Evolutionary conservation across 2,113 vertebrate species (phyloP), one percentile per base, ranked within the genome.

Genomic region (Cathartes aura): DNA sequence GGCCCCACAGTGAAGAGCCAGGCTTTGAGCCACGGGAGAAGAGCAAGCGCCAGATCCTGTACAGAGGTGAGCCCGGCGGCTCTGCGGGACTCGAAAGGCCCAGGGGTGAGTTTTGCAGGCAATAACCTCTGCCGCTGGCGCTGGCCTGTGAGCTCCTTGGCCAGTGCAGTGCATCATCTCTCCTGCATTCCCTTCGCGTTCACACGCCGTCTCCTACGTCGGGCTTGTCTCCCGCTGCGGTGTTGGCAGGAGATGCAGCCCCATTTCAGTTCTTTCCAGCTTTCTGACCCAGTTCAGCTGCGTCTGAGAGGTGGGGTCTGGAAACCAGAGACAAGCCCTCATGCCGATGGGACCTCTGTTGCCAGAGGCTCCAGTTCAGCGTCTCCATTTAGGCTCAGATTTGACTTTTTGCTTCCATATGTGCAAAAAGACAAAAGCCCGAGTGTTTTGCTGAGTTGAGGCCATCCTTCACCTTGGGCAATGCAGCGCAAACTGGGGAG

Each of bases 221-320:
- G 11, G 40, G 60, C 72, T 55, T 2, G 3, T 21, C 63, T 91
- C 94, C 94, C 2, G 16, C 80, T 62, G 91, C 3, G 0, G 27
- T 71, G 47, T 3, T 91, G 96, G 87, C 95, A 88, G 90, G 52
- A 86, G 45, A 42, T 1, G 2, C 1, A 26, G 71, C 45, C 72
- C 63, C 15, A 0, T 22, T 58, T 52, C 63, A 11, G 50, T 8
- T 43, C 81, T 24, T 71, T 80, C 36, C 96, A 95, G 74, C 87
- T 84, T 60, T 73, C 82, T 71, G 92, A 93, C 90, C 82, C 90
- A 30, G 87, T 47, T 86, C 66, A 76, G 75, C 93, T 68, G 56
- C 1, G 0, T 15, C 64, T 42, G 85, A 83, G 66, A 94, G 9
- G 1, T 50, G 92, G 94, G 71, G 5, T 75, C 82, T 94, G 96